Conservation (phyloP, 2,113 vertebrate genomes). For the Athene cunicularia region DNA sequence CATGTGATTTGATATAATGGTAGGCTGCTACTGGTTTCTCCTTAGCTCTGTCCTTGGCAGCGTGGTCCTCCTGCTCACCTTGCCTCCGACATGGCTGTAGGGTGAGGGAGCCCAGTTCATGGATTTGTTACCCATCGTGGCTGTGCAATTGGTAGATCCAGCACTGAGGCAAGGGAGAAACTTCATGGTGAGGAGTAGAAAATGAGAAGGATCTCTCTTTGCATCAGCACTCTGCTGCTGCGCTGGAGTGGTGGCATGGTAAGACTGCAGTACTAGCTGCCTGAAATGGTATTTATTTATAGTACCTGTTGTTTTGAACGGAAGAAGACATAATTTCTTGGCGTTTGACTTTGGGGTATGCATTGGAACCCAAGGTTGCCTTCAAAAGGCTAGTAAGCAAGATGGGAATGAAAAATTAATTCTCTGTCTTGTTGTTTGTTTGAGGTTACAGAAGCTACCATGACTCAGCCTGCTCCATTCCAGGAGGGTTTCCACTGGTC, state of each 20-base stretch:
- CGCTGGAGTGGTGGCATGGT: not conserved
- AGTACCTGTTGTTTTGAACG: fast-evolving
- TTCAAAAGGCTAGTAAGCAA: not conserved
- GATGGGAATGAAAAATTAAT: not conserved
- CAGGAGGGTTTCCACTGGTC: not conserved
- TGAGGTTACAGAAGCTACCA: not conserved
- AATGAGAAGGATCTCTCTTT: not conserved
- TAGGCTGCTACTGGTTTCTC: not conserved
- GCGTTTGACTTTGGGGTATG: not conserved
- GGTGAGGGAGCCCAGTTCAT: not conserved
- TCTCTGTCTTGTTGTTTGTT: not conserved
- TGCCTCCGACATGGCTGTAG: fast-evolving
- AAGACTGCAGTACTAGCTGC: not conserved
- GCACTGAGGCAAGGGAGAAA: not conserved
- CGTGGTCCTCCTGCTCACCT: not conserved
- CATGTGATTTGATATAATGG: not conserved
- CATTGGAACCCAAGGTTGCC: not conserved
- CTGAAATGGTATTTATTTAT: not conserved
- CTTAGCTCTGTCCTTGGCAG: fast-evolving
- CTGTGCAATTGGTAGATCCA: not conserved
- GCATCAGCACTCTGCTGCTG: not conserved
- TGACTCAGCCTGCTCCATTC: not conserved
- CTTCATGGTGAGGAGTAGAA: not conserved
- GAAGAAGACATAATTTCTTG: not conserved
- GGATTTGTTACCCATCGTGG: fast-evolving